A percentile compares a stretch with the other conserved stretches of the same genome.
Evolutionary conservation across 2,888 invertebrate genomes (phyloP).

Genomic region (Luffia ferchaultella): DNA sequence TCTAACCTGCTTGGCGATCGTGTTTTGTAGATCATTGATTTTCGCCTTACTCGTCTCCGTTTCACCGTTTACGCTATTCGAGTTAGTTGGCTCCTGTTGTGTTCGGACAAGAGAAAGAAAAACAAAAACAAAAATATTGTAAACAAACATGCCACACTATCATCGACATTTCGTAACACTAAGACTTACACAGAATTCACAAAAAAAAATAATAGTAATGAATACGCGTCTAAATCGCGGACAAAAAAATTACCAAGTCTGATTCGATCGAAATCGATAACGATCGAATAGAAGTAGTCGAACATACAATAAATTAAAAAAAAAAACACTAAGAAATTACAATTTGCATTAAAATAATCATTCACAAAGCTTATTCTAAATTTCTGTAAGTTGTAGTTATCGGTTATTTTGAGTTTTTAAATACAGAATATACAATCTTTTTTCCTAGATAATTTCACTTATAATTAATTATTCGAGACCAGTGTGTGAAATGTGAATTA

Average conservation of each 20-base stretch:
- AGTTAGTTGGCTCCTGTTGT: slow-evolving; percentile 39
- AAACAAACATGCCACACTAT: slow-evolving; percentile 11
- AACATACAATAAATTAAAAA: slow-evolving; percentile 16
- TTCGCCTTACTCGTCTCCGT: slow-evolving; percentile 47
- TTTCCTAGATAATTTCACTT: too few species aligned
- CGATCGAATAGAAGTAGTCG: slow-evolving; percentile 17
- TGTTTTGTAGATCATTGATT: slow-evolving; percentile 83
- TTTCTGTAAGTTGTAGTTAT: too few species aligned
- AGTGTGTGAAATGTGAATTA: too few species aligned
- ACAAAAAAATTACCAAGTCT: slow-evolving; percentile 19
- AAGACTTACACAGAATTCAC: slow-evolving; percentile 1
- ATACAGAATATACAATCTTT: too few species aligned
- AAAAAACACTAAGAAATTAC: slow-evolving; percentile 5
- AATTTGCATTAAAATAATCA: slow-evolving; percentile 36
- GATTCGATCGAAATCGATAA: slow-evolving; percentile 10
- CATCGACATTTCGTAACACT: neutral
- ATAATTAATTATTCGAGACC: too few species aligned
- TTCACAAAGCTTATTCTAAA: slow-evolving; percentile 29
- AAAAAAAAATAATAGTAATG: neutral
- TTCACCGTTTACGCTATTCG: slow-evolving; percentile 42
- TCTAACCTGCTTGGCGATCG: slow-evolving; percentile 86
- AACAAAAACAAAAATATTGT: slow-evolving; percentile 5
- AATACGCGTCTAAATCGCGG: too few species aligned
- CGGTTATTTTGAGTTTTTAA: too few species aligned
- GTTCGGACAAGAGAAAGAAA: slow-evolving; percentile 32